Conservation (phyloP, 2,888 invertebrate genomes). For the Noctua comes region DNA sequence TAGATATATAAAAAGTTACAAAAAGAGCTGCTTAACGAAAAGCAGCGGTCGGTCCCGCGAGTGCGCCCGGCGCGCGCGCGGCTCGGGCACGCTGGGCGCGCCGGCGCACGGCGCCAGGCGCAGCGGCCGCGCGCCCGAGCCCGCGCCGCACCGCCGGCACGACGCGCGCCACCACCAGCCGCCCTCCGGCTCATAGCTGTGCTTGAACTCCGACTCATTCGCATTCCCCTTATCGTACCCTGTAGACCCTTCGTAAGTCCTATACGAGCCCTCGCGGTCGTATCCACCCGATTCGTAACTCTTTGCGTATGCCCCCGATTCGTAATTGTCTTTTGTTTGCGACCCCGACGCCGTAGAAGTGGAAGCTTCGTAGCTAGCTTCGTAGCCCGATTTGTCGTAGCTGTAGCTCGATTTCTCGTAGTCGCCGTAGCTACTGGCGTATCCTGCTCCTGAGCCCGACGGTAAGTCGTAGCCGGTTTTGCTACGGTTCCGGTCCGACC, state of each 20-base stretch:
- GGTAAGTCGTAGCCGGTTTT: slow-evolving; percentile 73
- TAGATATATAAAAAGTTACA: slow-evolving; percentile 67
- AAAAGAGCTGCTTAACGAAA: slow-evolving; percentile 84
- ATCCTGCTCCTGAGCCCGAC: slow-evolving; percentile 70
- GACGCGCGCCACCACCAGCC: slow-evolving; percentile 80
- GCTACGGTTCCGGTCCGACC: slow-evolving; percentile 80
- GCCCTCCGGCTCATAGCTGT: slow-evolving; percentile 77
- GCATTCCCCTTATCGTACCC: slow-evolving; percentile 69
- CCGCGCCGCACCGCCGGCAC: slow-evolving; percentile 82
- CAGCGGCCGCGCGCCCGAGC: slow-evolving; percentile 78
- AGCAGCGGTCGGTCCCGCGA: slow-evolving; percentile 85
- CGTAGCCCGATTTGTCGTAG: slow-evolving; percentile 63
- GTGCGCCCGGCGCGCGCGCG: slow-evolving; percentile 68
- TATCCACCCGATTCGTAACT: slow-evolving; percentile 63
- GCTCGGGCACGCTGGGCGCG: slow-evolving; percentile 60
- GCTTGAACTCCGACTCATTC: slow-evolving; percentile 68
- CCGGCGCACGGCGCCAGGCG: slow-evolving; percentile 81
- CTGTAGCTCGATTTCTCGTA: slow-evolving; percentile 66
- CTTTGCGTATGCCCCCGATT: slow-evolving; percentile 59
- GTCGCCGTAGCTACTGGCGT: slow-evolving; percentile 70
- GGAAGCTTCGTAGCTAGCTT: slow-evolving; percentile 61
- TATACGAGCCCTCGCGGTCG: slow-evolving; percentile 57
- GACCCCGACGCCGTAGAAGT: slow-evolving; percentile 56
- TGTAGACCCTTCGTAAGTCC: slow-evolving; percentile 72
- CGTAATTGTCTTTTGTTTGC: slow-evolving; percentile 58